These are phyloP conservation scores for Picathartes gymnocephalus DNA, from an alignment of 2,113 vertebrate species.

Conservation along the genomic window DNA sequence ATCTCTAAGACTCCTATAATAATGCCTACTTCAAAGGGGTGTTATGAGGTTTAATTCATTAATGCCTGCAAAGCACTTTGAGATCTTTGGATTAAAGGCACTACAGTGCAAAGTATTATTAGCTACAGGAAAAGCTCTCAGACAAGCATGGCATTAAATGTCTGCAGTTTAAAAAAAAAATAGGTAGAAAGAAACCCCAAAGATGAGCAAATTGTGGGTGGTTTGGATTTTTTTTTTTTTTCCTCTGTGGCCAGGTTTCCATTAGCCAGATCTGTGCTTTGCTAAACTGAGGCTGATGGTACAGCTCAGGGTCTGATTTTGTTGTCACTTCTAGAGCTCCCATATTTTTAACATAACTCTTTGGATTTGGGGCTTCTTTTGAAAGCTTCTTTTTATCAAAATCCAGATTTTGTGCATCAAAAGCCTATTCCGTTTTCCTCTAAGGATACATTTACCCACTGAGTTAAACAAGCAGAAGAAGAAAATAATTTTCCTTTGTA, in stretches of 20 bases:
- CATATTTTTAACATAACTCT: background rate
- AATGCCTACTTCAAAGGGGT: constrained; percentile 64
- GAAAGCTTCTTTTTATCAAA: background rate
- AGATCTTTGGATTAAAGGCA: constrained; percentile 61
- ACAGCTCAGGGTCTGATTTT: background rate
- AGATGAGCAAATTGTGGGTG: background rate
- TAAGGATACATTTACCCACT: background rate
- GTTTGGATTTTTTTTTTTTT: background rate
- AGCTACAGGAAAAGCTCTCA: constrained; percentile 52
- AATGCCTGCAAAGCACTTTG: constrained; percentile 59
- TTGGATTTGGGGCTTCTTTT: background rate
- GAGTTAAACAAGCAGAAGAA: background rate
- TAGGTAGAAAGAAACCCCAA: background rate
- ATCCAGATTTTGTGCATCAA: background rate
- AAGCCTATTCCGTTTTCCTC: background rate
- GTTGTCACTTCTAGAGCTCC: background rate
- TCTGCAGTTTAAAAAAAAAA: background rate
- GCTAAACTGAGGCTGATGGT: background rate
- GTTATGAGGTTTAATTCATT: constrained; percentile 61
- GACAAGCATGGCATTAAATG: constrained; percentile 33
- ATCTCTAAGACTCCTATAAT: constrained; percentile 49
- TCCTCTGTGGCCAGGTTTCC: background rate
- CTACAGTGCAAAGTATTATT: constrained; percentile 47
- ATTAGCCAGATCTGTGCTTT: background rate
- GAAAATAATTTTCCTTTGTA: background rate